Base-by-base conservation (phyloP, 2,113 vertebrate species). In the Phalacrocorax pelagicus region DNA sequence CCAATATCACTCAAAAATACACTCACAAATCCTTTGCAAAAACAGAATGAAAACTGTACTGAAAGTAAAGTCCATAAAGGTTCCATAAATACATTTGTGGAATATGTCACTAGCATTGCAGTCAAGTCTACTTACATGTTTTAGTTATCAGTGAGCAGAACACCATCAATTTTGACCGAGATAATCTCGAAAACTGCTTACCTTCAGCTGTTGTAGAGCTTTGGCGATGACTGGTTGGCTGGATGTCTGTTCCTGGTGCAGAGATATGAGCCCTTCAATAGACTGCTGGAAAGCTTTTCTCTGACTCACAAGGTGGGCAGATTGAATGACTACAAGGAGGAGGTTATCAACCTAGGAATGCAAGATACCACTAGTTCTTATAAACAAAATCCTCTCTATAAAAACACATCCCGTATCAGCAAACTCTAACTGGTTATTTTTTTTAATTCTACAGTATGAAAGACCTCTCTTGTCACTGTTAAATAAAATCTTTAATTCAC, bases 191-290 rank as follows among this genome's bases (percentile, higher is more conserved):
- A 36, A 30, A 32, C 1, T 15, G 9, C 23, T 6, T 97, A 99
- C 99, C 99, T 99, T 99, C 12, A 99, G 98, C 96, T 99, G 99
- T 70, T 99, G 98, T n/a, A 99, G 96, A 81, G 99, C 99, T 52
- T 97, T 98, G 34, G 99, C 99, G 1, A 99, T 99, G 82, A 99
- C 97, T 8, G 99, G 99, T 94, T 99, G 99, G 82, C 99, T 99
- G 30, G 99, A 99, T 13, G 99, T 99, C 97, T 99, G 99, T 65
- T 99, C 99, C 36, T 99, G 98, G 81, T 96, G 98, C 11, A 99
- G 98, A 34, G 98, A 98, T 62, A 99, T 85, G 24, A 99, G 98
- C 17, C 99, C 99, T 96, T 99, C 99, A 87, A 99, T 98, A 86
- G 98, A 98, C 91, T 99, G 99, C 94, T 99, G 99, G 96, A 99